Evolutionary conservation across 2,113 vertebrate species (phyloP), one percentile per base, ranked within the genome.

Genomic region (Monopterus albus): DNA sequence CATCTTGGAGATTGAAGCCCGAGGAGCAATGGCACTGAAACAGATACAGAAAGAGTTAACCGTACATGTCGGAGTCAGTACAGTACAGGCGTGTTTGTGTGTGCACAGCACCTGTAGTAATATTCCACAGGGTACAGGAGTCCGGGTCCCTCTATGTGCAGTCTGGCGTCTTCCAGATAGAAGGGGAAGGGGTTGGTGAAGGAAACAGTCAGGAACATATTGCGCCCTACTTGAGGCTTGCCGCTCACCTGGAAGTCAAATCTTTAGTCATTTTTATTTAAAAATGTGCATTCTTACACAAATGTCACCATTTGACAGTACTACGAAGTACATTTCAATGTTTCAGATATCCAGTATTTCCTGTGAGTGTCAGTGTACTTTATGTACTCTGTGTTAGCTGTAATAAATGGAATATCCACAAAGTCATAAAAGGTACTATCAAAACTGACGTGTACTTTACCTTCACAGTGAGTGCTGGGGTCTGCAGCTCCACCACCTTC

Each of bases 101-200:
- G 1, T 17, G 11, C 42, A n/a, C n/a, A n/a, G n/a, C n/a, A 97
- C 96, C 70, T 92, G 88, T 95, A 95, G 59, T 56, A 26, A 62
- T 91, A 94, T 2, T 63, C 75, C 70, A 29, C 84, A 0, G 85
- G 75, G 7, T 38, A 64, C 23, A 91, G 72, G 35, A 95, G 35
- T 0, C 94, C 93, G 0, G 95, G 85, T 36, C 95, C 96, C 68
- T 97, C 96, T 0, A 97, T 76, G 50, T 79, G 74, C 11, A 97
- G 49, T 0, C 5, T 42, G 28, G 94, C 83, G 0, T 95, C 79
- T 2, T 64, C 9, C 56, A 98, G 88, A 0, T 64, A 21, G 63
- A 93, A 86, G 47, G 72, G 78, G 58, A 94, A 79, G 18, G 93
- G 90, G 56, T 98, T 98, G 74, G 89, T 94, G 87, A 97, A 98